Conservation (phyloP, 2,113 vertebrate genomes). For the Coracopsis vasa region DNA sequence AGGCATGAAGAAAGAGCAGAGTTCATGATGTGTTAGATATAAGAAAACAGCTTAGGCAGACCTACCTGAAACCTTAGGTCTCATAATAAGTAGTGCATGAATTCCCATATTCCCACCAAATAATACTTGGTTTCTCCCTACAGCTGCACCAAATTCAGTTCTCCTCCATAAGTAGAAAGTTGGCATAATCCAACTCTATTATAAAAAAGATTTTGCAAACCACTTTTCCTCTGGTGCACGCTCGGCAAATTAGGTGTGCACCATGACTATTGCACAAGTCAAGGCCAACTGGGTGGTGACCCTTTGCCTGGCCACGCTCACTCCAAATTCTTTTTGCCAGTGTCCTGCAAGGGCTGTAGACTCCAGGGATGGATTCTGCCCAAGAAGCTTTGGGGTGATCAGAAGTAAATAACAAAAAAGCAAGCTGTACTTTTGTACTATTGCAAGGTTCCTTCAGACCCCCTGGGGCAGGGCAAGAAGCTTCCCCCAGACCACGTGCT, state of each 20-base stretch:
- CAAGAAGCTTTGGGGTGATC: not conserved
- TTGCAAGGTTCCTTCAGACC: not conserved
- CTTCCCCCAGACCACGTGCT: accelerated
- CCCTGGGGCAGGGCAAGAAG: not conserved
- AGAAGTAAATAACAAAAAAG: not conserved
- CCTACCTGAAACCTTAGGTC: not conserved
- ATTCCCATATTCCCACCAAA: not conserved
- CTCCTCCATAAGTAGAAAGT: not conserved
- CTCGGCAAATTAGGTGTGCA: not conserved
- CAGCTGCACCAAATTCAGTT: not conserved
- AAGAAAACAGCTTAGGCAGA: not conserved
- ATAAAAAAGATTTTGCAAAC: not conserved
- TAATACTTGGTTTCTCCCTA: not conserved
- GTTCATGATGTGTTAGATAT: not conserved
- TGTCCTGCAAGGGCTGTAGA: not conserved
- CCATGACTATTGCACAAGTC: accelerated
- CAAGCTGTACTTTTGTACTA: not conserved
- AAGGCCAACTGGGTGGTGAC: accelerated
- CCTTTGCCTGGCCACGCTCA: not conserved
- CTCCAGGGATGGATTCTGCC: not conserved
- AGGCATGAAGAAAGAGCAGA: not conserved
- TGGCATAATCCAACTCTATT: not conserved
- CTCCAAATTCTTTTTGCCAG: not conserved
- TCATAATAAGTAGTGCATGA: not conserved
- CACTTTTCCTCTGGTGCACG: accelerated